Percentiles rank a stretch among this genome's conserved stretches.
These are phyloP conservation scores for Drosophila rubida DNA, from an alignment of 2,888 invertebrate genomes.

Conservation along the genomic window DNA sequence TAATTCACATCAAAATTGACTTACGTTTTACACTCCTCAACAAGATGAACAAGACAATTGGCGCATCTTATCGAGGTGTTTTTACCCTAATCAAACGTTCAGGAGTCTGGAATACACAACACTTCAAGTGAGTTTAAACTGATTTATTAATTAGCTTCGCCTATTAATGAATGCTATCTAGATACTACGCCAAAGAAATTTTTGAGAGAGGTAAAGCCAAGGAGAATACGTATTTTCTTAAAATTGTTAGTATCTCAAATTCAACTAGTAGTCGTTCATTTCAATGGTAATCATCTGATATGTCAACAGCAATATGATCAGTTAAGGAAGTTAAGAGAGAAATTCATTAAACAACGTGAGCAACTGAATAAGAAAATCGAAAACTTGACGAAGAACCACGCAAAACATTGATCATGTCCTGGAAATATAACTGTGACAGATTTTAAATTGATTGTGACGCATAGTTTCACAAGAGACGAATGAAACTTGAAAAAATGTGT, in stretches of 20 bases:
- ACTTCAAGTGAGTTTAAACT: slow-evolving; percentile 17
- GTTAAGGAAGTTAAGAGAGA: not conserved
- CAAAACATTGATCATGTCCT: not conserved
- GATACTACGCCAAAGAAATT: slow-evolving; percentile 10
- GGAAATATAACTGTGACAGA: not conserved
- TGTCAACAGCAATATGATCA: slow-evolving; percentile 19
- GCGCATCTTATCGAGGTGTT: not conserved
- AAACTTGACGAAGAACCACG: not conserved
- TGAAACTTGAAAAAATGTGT: not conserved
- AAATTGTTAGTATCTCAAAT: slow-evolving; percentile 43
- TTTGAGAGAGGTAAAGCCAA: slow-evolving; percentile 43
- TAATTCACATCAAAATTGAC: not conserved
- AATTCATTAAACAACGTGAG: not conserved
- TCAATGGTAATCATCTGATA: not conserved
- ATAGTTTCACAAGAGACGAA: not conserved
- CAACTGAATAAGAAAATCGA: not conserved
- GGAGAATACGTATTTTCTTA: slow-evolving; percentile 51
- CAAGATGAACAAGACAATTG: slow-evolving; percentile 2
- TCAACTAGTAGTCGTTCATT: not conserved
- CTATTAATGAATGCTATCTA: not conserved
- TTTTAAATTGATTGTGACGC: not conserved
- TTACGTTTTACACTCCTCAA: not conserved
- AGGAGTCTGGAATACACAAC: not conserved
- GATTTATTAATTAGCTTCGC: not conserved
- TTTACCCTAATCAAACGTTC: not conserved